Evolutionary conservation across 2,113 vertebrate species (phyloP).

Genomic region (Mus pahari): DNA sequence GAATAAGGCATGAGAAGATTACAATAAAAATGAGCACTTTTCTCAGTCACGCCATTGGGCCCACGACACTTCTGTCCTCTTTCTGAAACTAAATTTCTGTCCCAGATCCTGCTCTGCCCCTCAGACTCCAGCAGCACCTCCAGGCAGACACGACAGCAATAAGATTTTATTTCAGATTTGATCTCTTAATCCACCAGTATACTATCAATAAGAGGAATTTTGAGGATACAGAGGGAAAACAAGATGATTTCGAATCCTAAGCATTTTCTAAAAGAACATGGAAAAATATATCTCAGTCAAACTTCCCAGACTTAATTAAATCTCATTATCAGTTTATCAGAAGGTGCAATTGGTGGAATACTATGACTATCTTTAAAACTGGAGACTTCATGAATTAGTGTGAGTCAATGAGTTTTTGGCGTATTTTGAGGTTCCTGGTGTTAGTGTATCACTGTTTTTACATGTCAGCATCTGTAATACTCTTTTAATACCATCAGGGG

Average conservation of each 20-base stretch:
- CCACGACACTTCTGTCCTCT: neutral
- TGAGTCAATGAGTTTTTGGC: neutral
- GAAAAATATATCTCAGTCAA: conserved; percentile 23
- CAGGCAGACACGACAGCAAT: neutral
- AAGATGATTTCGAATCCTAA: neutral
- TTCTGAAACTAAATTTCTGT: neutral
- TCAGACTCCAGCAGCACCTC: neutral
- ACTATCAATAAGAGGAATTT: neutral
- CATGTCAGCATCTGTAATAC: neutral
- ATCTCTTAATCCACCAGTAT: neutral
- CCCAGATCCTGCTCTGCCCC: neutral
- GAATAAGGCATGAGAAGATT: neutral
- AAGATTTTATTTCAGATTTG: neutral
- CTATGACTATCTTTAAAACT: neutral
- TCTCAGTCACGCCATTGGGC: too few relatives aligned
- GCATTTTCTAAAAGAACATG: neutral
- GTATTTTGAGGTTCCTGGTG: neutral
- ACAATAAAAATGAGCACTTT: neutral
- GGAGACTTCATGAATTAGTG: conserved; percentile 19
- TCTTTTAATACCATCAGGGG: conserved; percentile 18
- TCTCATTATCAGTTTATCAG: neutral
- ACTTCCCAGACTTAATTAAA: conserved; percentile 20
- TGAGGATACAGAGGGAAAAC: neutral
- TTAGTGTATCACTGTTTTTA: neutral
- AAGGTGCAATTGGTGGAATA: neutral